Conservation (phyloP, 1,140 invertebrate species). For the Oncopeltus fasciatus region DNA sequence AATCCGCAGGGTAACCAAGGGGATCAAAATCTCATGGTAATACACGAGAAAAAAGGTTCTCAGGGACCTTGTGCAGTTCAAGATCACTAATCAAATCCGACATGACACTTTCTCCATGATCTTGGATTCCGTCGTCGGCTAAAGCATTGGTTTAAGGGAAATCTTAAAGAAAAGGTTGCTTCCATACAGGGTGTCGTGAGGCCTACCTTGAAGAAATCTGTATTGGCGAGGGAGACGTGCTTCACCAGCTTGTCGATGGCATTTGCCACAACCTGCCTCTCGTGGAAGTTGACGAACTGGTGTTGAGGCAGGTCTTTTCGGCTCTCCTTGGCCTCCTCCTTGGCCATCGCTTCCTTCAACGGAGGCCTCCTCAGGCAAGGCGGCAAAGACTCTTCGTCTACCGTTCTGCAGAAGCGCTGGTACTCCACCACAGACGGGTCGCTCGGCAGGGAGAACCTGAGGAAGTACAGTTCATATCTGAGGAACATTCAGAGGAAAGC, state of each 20-base stretch:
- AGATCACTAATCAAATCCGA: too few relatives aligned
- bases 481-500: too few relatives aligned
- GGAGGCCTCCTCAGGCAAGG: neutral
- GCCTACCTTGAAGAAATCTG: neutral
- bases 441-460: neutral
- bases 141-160: too few relatives aligned
- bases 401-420: constrained; percentile 2
- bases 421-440: neutral
- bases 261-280: neutral
- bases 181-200: too few relatives aligned
- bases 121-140: too few relatives aligned
- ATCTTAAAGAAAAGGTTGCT: too few relatives aligned
- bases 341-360: constrained; percentile 1
- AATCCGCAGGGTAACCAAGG: too few relatives aligned
- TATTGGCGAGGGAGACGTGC: neutral
- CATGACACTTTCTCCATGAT: too few relatives aligned
- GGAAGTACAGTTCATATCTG: too few relatives aligned
- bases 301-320: neutral
- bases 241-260: neutral
- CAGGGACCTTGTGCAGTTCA: too few relatives aligned
- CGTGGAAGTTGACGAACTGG: neutral
- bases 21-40: too few relatives aligned
- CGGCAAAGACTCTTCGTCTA: constrained; percentile 1
- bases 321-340: neutral
- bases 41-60: too few relatives aligned